These are phyloP conservation scores for Champsocephalus gunnari DNA, from an alignment of 2,797 vertebrate species.

Conservation along the genomic window DNA sequence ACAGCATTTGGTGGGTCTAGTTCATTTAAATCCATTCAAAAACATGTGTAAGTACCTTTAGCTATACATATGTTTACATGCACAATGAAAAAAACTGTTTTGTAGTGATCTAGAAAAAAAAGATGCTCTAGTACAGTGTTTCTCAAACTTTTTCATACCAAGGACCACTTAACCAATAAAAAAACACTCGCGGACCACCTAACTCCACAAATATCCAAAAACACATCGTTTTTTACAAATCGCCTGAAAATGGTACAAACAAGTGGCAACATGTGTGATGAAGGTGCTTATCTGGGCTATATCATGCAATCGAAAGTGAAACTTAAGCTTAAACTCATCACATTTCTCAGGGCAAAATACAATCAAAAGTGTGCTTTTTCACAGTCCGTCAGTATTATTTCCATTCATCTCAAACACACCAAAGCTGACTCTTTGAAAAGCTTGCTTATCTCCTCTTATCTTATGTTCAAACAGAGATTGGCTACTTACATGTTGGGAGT, in stretches of 20 bases:
- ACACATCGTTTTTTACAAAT: too few relatives aligned
- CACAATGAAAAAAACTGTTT: not conserved
- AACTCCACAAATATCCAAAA: too few relatives aligned
- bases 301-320: too few relatives aligned
- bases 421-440: conserved; percentile 9
- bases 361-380: conserved; percentile 15
- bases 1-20: not conserved
- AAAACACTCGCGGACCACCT: too few relatives aligned
- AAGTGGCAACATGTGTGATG: too few relatives aligned
- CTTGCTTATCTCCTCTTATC: not conserved
- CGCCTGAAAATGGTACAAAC: too few relatives aligned
- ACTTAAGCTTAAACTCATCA: not conserved
- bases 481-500: not conserved
- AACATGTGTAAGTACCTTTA: not conserved
- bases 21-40: not conserved
- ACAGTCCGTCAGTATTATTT: conserved; percentile 2
- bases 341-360: conserved; percentile 20
- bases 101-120: not conserved
- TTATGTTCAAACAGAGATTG: not conserved
- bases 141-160: too few relatives aligned
- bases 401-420: not conserved
- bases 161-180: too few relatives aligned
- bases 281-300: too few relatives aligned
- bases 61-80: not conserved
- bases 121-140: not conserved